Base-by-base conservation (phyloP, 2,888 invertebrate species). In the Dasysyrphus tricinctus region DNA sequence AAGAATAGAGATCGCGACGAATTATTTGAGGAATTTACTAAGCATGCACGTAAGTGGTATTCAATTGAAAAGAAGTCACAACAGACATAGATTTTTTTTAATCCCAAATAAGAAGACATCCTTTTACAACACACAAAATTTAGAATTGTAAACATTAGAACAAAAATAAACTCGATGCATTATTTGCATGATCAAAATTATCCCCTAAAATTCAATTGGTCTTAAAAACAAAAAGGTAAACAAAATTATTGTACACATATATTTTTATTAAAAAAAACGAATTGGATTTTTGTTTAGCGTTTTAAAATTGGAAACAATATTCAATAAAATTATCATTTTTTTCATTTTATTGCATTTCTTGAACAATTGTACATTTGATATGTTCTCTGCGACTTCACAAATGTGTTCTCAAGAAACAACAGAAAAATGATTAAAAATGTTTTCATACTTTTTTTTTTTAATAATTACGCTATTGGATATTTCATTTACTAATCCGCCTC, bases 1-100 rank as follows among this genome's bases (percentile, higher is more conserved):
- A 98, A 98, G 97, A 98, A 97, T 96, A 98, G 98, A 96, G 97
- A 98, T 96, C 97, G 97, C 96, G 98, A 98, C 95, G 98, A 98
- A 96, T 97, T 98, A 95, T 96, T 97, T 95, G 98, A 98, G 96
- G 98, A 98, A 95, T 98, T 98, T 96, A 95, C 97, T 95, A 98
- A 98, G 96, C 97, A 98, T 96, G 98, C 98, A 97, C 98, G 98
- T 98, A 97, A 97, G 97, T 97, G 92, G 91, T 91, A 90, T 88
- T 88, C 88, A 88, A 89, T 88, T 12, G 29, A 89, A 89, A 88
- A 89, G 89, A 89, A 88, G 80, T 88, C 88, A 88, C 86, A 88
- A 89, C 51, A 88, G 88, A 80, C 81, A 87, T 77, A 63, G 34
- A 29, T 54, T 69, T 67, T 67, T 81, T 78, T 61, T 39, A 76